Evolutionary conservation across 2,113 vertebrate species (phyloP).

Genomic region (Brienomyrus brachyistius): DNA sequence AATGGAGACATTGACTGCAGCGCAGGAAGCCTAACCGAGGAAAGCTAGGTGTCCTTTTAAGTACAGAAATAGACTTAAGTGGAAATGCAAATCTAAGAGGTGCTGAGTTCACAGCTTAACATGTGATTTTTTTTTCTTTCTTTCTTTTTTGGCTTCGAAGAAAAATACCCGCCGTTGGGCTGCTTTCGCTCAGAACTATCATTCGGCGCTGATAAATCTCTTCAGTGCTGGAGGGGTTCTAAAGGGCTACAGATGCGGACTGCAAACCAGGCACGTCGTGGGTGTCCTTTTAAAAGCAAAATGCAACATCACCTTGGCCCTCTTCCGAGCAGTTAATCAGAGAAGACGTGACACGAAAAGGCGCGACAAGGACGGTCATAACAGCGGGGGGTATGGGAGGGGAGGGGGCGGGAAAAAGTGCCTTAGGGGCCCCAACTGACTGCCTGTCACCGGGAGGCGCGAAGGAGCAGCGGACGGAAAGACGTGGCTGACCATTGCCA

Average conservation of each 20-base stretch:
- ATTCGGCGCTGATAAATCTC: not conserved
- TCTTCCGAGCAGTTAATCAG: constrained; percentile 11
- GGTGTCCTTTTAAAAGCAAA: not conserved
- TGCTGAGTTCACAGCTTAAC: not conserved
- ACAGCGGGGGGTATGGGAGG: not conserved
- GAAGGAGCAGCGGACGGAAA: not conserved
- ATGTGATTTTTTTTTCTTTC: not conserved
- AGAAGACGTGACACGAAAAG: constrained; percentile 22
- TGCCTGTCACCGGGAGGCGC: constrained; percentile 7
- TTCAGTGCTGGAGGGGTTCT: not conserved
- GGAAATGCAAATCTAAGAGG: not conserved
- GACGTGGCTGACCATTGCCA: not conserved
- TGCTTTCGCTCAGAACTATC: not conserved
- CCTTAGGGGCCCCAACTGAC: not conserved
- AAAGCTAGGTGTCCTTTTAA: not conserved
- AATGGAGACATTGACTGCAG: not conserved
- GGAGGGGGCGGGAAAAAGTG: not conserved
- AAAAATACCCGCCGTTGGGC: not conserved
- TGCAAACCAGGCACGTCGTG: not conserved
- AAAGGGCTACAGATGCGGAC: not conserved
- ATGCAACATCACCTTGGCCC: not conserved
- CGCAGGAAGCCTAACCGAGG: not conserved
- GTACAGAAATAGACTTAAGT: not conserved
- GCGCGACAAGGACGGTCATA: constrained; percentile 20
- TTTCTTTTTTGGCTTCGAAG: not conserved